phyloP scores from a whole-genome alignment of 2,797 vertebrate genomes.

The Xenopus petersii region DNA sequence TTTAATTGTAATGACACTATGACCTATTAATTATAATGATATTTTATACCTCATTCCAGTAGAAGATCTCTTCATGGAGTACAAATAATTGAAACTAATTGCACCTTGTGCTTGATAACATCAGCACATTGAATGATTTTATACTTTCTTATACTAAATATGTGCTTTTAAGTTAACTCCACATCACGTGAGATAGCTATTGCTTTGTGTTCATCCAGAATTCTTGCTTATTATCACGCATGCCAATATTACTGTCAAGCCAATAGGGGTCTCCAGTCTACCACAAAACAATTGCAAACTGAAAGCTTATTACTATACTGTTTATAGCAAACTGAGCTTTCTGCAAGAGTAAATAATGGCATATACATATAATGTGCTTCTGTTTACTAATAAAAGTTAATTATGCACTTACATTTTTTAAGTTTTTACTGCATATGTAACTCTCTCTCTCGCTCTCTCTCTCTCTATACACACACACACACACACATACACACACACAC shows the following conservation, averaged over 20 bases:
- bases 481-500: background rate
- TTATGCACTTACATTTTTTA: too few relatives aligned
- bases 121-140: background rate
- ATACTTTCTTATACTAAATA: too few relatives aligned
- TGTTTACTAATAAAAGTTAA: background rate
- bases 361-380: background rate
- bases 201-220: too few relatives aligned
- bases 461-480: background rate
- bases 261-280: conserved; percentile 94
- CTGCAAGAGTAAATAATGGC: conserved; percentile 35
- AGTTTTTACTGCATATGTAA: background rate
- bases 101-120: background rate
- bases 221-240: background rate
- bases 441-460: background rate
- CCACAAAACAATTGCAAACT: conserved; percentile 65
- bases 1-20: background rate
- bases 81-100: background rate
- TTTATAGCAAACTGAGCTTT: conserved; percentile 57
- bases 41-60: background rate
- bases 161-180: too few relatives aligned
- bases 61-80: background rate
- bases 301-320: conserved; percentile 54
- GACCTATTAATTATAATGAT: background rate
- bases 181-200: too few relatives aligned
- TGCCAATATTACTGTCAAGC: conserved; percentile 50